Base-by-base conservation (phyloP, 2,888 invertebrate genomes). In the Campoletis raptor region DNA sequence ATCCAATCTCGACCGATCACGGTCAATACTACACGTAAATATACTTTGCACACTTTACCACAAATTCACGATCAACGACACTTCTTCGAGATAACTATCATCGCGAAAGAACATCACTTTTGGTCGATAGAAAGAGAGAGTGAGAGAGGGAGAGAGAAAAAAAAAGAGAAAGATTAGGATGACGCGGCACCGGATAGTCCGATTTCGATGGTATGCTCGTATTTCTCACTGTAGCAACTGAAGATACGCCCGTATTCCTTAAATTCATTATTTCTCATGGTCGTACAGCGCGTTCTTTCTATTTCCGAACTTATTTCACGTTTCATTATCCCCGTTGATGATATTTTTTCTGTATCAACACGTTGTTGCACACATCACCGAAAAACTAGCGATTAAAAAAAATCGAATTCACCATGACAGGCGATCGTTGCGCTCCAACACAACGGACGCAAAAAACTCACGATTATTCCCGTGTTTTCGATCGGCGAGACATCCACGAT, bases 201-300 rank as follows among this genome's bases (percentile, higher is more conserved):
- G 91, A 89, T 90, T 93, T 92, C 93, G 93, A 93, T 87, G 74
- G 83, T 88, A 93, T 94, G 93, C 94, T 95, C 95, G 95, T 95
- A 95, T 54, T 52, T 79, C 52, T 70, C 72, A 67, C 48, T 64
- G 52, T 57, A 70, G 73, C 37, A 15, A 67, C 61, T 37, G 66
- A 24, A 74, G 66, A 81, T 77, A 78, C 81, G 57, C 84, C 37
- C 64, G 52, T 66, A 24, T 48, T 66, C 54, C 42, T 21, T 40
- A 36, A 91, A 48, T 81, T 85, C 87, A 66, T 66, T 80, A 54
- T 73, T 64, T 76, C 61, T 67, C 57, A 36, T 85, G 24, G 52
- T 64, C 45, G 52, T 73, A 48, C 77, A n/a, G 8, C 24, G 37
- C 61, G 36, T 40, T 81, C 24, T 61, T 81, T n/a, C 54, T 52